Percentiles rank a stretch among this genome's conserved stretches.
phyloP scores from a whole-genome alignment of 2,113 vertebrate species.

The Syngnathus floridae region DNA sequence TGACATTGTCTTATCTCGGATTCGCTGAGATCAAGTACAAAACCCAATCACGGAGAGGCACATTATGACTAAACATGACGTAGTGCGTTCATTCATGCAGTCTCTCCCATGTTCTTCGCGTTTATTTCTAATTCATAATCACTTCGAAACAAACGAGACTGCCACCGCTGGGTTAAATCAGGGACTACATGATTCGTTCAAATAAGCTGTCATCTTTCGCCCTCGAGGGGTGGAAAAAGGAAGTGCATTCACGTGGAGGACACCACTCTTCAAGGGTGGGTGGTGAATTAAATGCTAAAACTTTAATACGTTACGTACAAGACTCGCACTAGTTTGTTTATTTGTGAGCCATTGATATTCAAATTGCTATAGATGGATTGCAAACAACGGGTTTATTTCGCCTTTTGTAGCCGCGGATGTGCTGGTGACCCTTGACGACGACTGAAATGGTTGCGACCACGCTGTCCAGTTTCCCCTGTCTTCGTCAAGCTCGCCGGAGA shows the following conservation, averaged over 20 bases:
- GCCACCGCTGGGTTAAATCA: background rate
- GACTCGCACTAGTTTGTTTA: background rate
- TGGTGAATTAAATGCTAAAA: background rate
- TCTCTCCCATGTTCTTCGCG: background rate
- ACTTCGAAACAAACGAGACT: background rate
- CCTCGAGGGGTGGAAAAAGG: conserved; percentile 8
- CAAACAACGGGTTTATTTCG: background rate
- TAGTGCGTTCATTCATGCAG: conserved; percentile 1
- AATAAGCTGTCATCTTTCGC: background rate
- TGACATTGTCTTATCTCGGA: background rate
- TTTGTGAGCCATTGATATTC: background rate
- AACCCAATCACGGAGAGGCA: background rate
- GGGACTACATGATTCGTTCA: background rate
- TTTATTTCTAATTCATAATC: background rate
- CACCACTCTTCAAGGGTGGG: conserved; percentile 21
- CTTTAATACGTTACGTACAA: no score
- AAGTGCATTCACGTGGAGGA: conserved; percentile 5
- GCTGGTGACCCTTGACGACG: conserved; percentile 4
- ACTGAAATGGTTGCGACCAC: conserved; percentile 30
- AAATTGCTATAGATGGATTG: background rate
- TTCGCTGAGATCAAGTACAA: background rate
- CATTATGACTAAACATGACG: background rate
- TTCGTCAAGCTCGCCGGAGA: conserved; percentile 36
- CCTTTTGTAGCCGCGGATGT: fast-evolving
- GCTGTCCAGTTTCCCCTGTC: conserved; percentile 11